A percentile compares a stretch with the other conserved stretches of the same genome.
phyloP scores from a whole-genome alignment of 2,113 vertebrate species.

The Pteropus alecto region DNA sequence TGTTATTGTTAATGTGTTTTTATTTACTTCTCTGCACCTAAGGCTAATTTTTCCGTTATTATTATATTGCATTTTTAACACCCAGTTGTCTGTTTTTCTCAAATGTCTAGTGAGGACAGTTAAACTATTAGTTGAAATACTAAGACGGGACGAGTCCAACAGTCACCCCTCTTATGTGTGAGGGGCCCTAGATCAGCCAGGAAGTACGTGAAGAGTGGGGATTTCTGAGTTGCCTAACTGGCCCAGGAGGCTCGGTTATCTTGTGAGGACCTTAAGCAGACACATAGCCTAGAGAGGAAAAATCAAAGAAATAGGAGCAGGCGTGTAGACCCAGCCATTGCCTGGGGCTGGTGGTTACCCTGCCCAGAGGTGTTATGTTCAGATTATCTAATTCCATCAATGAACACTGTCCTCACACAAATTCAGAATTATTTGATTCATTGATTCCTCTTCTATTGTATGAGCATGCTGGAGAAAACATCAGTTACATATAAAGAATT shows the following conservation, averaged over 20 bases:
- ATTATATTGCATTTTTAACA: background rate
- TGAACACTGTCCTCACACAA: background rate
- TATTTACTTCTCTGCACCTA: conserved; percentile 13
- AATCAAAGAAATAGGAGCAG: background rate
- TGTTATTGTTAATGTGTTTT: conserved; percentile 46
- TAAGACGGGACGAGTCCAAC: background rate
- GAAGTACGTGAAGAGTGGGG: background rate
- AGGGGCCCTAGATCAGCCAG: background rate
- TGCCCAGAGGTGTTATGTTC: background rate
- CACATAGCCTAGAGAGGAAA: no score
- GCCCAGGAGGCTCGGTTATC: background rate
- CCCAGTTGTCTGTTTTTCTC: conserved; percentile 14
- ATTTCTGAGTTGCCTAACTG: background rate
- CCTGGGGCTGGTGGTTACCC: background rate
- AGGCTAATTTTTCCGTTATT: background rate
- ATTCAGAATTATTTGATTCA: conserved; percentile 1
- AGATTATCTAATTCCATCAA: background rate
- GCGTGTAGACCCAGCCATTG: background rate
- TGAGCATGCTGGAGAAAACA: background rate
- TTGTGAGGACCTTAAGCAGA: background rate
- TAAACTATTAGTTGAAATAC: conserved; percentile 13
- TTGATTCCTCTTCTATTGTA: background rate
- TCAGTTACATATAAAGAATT: background rate
- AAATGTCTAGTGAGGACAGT: background rate
- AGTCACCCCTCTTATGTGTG: background rate